These are phyloP conservation scores for Orius insidiosus DNA, from an alignment of 1,140 invertebrate genomes.

Conservation along the genomic window DNA sequence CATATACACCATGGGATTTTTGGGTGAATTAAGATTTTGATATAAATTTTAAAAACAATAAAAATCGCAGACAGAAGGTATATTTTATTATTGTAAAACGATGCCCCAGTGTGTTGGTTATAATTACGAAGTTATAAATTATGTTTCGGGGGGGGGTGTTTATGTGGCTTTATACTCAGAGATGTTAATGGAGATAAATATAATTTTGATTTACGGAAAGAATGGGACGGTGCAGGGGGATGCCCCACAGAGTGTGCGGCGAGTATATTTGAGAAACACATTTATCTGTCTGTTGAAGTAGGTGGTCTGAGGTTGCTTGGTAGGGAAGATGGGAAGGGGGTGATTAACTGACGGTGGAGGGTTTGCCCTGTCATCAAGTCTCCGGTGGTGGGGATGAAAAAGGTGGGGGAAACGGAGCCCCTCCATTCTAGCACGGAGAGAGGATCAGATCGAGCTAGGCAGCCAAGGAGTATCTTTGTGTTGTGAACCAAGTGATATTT, in stretches of 20 bases:
- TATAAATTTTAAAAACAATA: too few relatives aligned
- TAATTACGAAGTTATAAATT: conserved; percentile 4
- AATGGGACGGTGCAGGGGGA: not conserved
- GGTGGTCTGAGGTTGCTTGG: conserved; percentile 4
- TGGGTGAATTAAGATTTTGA: too few relatives aligned
- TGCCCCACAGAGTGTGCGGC: not conserved
- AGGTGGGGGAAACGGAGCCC: conserved; percentile 16
- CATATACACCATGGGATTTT: too few relatives aligned
- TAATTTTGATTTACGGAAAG: conserved; percentile 8
- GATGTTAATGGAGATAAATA: conserved; percentile 9
- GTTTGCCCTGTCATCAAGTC: conserved; percentile 15
- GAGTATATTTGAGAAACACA: conserved; percentile 10
- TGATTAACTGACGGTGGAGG: conserved; percentile 5
- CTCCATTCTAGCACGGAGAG: not conserved
- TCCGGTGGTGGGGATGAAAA: conserved; percentile 14
- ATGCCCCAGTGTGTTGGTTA: not conserved
- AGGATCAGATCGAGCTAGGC: not conserved
- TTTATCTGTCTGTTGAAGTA: conserved; percentile 12
- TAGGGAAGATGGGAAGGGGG: not conserved
- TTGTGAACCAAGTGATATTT: not conserved
- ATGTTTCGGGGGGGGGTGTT: conserved; percentile 3
- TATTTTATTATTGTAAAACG: too few relatives aligned
- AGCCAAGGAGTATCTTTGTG: not conserved
- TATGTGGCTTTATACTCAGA: conserved; percentile 4
- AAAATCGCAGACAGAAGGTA: too few relatives aligned